These are phyloP conservation scores for Andrena camellia DNA, from an alignment of 2,888 invertebrate genomes.

Conservation along the genomic window DNA sequence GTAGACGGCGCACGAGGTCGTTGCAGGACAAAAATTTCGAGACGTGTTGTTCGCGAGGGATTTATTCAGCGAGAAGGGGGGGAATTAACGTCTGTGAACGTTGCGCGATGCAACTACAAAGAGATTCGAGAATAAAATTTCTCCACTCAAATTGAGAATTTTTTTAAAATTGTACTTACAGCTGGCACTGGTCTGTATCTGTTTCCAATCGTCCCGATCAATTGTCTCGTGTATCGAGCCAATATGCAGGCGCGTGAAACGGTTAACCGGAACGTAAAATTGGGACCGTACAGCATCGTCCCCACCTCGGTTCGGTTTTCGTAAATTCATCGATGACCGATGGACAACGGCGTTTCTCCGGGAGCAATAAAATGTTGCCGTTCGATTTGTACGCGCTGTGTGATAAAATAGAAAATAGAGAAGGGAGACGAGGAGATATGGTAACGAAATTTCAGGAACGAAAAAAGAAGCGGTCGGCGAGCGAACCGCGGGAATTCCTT, in stretches of 20 bases:
- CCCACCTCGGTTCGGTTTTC: neutral
- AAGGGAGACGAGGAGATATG: neutral
- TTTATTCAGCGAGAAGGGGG: neutral
- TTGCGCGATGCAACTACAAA: neutral
- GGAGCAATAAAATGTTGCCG: neutral
- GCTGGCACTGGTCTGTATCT: too few species aligned
- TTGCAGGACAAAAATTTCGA: neutral
- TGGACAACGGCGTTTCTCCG: neutral
- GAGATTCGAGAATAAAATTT: neutral
- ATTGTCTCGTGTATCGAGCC: neutral
- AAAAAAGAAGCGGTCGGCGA: neutral
- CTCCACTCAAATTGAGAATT: too few species aligned
- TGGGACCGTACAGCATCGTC: neutral
- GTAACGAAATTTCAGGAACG: neutral
- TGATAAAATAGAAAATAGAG: neutral
- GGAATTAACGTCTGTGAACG: neutral
- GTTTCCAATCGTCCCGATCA: too few species aligned
- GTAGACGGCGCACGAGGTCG: neutral
- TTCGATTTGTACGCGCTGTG: neutral
- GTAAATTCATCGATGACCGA: slow-evolving; percentile 11
- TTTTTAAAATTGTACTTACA: too few species aligned
- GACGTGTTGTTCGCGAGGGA: neutral
- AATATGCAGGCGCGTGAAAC: slow-evolving; percentile 4
- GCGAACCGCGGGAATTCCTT: neutral
- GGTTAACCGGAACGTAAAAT: slow-evolving; percentile 20